Conservation (phyloP, 2,888 invertebrate species). For the Pollenia griseotomentosa region DNA sequence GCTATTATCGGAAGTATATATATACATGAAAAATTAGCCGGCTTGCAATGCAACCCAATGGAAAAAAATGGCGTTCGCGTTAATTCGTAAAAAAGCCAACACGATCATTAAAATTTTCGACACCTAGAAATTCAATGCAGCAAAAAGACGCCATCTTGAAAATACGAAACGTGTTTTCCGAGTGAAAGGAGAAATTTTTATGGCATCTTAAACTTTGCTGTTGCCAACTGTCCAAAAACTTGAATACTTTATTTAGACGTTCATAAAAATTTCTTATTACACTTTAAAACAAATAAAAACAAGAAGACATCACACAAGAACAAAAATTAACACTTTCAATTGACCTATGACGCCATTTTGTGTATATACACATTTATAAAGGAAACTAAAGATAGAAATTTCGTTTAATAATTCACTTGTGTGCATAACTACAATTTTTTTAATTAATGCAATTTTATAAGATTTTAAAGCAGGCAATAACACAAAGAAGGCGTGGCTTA, state of each 20-base stretch:
- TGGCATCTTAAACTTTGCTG: slow-evolving; percentile 15
- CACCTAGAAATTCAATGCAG: slow-evolving; percentile 62
- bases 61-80: slow-evolving; percentile 64
- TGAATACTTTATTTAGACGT: not conserved
- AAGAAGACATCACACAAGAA: not conserved
- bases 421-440: not conserved
- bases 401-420: not conserved
- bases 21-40: slow-evolving; percentile 54
- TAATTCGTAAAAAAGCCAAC: slow-evolving; percentile 42
- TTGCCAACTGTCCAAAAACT: slow-evolving; percentile 58
- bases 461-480: slow-evolving; percentile 32
- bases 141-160: slow-evolving; percentile 66
- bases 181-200: slow-evolving; percentile 51
- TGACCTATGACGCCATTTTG: slow-evolving; percentile 63
- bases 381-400: not conserved
- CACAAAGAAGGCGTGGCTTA: slow-evolving; percentile 63
- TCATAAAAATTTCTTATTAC: not conserved
- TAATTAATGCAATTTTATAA: not conserved
- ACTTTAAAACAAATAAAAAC: slow-evolving; percentile 3
- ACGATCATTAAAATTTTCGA: slow-evolving; percentile 47
- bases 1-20: slow-evolving; percentile 21
- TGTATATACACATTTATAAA: not conserved
- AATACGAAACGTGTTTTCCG: slow-evolving; percentile 57
- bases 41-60: slow-evolving; percentile 20
- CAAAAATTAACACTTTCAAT: not conserved